phyloP scores from a whole-genome alignment of 2,797 vertebrate genomes.

The Pagetopsis macropterus region DNA sequence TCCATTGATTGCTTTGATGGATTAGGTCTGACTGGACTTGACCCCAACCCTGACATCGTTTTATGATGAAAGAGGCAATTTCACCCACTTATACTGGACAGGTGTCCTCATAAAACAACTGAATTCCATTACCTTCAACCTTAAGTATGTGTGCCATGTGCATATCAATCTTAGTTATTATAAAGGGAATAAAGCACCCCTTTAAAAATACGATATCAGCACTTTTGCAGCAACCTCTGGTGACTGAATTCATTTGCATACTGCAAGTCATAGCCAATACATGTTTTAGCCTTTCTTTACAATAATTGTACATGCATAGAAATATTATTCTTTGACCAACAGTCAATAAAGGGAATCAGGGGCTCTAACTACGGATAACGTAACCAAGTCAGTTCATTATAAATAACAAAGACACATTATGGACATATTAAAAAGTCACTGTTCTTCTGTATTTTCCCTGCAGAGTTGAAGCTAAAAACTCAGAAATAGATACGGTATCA shows the following conservation, averaged over 20 bases:
- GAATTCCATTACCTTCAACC: slow-evolving; percentile 3
- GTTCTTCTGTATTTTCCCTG: neutral
- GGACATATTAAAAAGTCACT: too few species aligned
- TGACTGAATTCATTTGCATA: neutral
- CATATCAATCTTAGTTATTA: neutral
- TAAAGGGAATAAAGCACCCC: neutral
- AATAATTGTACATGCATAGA: neutral
- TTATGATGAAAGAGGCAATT: slow-evolving; percentile 35
- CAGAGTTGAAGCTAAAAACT: neutral
- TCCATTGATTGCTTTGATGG: slow-evolving; percentile 36
- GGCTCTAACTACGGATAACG: too few species aligned
- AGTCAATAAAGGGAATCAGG: neutral
- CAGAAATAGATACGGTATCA: neutral
- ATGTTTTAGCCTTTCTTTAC: neutral
- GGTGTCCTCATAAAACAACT: neutral
- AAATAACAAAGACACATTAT: too few species aligned
- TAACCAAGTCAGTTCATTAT: too few species aligned
- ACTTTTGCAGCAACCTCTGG: neutral
- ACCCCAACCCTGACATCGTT: slow-evolving; percentile 12
- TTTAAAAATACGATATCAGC: neutral
- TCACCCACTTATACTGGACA: slow-evolving; percentile 1
- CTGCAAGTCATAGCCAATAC: neutral
- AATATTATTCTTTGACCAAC: neutral
- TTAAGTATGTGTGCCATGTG: neutral
- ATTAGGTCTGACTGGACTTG: slow-evolving; percentile 23